Evolutionary conservation across 2,888 invertebrate genomes (phyloP).

Genomic region (Eilema sororculum): DNA sequence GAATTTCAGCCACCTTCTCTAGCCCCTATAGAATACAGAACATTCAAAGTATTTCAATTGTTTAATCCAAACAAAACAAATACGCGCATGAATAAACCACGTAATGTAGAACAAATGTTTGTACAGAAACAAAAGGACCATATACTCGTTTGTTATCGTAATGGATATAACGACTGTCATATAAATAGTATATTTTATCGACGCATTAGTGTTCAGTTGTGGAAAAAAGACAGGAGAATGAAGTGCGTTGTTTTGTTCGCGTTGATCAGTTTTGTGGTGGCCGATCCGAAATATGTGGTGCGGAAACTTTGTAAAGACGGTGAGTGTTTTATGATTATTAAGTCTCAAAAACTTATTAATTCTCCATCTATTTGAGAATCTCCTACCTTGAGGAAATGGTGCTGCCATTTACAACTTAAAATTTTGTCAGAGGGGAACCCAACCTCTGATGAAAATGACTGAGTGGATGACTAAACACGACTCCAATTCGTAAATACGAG

Average conservation of each 20-base stretch:
- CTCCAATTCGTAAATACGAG: too few species aligned
- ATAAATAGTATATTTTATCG: slow-evolving; percentile 18
- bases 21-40: slow-evolving; percentile 1
- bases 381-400: too few species aligned
- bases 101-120: slow-evolving; percentile 32
- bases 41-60: not conserved
- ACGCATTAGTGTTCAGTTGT: slow-evolving; percentile 35
- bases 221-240: slow-evolving; percentile 31
- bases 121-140: slow-evolving; percentile 41
- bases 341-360: too few species aligned
- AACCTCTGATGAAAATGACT: too few species aligned
- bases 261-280: slow-evolving; percentile 37
- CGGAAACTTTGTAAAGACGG: slow-evolving; percentile 71
- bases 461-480: too few species aligned
- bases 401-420: too few species aligned
- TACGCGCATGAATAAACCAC: slow-evolving; percentile 11
- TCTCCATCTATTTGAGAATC: too few species aligned
- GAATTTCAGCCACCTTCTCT: not conserved
- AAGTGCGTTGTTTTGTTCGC: slow-evolving; percentile 35
- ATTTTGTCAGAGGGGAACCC: too few species aligned
- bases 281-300: slow-evolving; percentile 58
- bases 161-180: slow-evolving; percentile 17
- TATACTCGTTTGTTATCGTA: slow-evolving; percentile 47
- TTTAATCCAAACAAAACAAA: slow-evolving; percentile 1
- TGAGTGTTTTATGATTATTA: slow-evolving; percentile 44